Percentiles rank a stretch among this genome's conserved stretches.
Evolutionary conservation across 2,797 vertebrate species (phyloP).

Genomic region (Melanotaenia parkinsoni): DNA sequence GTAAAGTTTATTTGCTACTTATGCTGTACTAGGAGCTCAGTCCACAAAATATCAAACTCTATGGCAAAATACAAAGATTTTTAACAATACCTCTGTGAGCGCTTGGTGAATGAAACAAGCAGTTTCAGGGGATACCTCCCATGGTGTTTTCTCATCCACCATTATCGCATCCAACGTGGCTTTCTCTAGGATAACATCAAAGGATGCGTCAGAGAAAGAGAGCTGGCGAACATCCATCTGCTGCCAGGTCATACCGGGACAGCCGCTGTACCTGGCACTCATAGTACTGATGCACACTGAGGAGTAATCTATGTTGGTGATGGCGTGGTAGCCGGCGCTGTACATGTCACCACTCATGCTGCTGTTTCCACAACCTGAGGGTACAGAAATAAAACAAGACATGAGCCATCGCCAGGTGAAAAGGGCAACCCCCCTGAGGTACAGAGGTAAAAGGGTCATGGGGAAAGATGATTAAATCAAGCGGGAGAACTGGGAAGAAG

Average conservation of each 20-base stretch:
- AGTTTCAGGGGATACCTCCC: constrained; percentile 82
- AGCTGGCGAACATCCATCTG: constrained; percentile 89
- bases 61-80: not conserved
- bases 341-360: constrained; percentile 88
- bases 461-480: not conserved
- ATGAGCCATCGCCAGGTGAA: not conserved
- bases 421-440: not conserved
- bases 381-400: not conserved
- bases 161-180: constrained; percentile 90
- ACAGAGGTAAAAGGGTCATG: not conserved
- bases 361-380: constrained; percentile 92
- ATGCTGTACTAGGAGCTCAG: not conserved
- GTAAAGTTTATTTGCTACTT: too few relatives aligned
- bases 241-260: constrained; percentile 86
- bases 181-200: constrained; percentile 91
- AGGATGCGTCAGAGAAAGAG: constrained; percentile 81
- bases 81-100: constrained; percentile 75
- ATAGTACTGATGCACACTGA: constrained; percentile 87
- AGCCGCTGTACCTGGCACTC: constrained; percentile 78
- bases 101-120: constrained; percentile 79
- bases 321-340: constrained; percentile 82
- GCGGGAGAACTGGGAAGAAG: not conserved
- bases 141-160: constrained; percentile 89
- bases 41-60: not conserved
- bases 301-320: constrained; percentile 94